Base-by-base conservation (phyloP, 2,797 vertebrate genomes). In the Melopsittacus undulatus region DNA sequence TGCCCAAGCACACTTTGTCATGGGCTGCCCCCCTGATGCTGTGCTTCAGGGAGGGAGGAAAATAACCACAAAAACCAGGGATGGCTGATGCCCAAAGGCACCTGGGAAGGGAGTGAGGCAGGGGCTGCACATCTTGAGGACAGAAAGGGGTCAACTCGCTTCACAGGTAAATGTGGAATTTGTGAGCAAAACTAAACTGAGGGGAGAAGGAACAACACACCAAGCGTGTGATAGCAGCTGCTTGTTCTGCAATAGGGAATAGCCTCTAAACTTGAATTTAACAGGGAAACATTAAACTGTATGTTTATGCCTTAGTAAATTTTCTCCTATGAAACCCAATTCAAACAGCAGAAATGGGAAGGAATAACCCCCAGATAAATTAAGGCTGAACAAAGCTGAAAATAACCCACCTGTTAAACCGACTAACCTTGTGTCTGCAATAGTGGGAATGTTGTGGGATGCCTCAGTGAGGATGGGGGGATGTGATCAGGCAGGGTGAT, bases 11-110 rank as follows among this genome's bases (percentile, higher is more conserved):
- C 13, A 9, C 11, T 23, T 43, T 67, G 40, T 29, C 7, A 5
- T 1, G 0, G n/a, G 73, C 59, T 87, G 51, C 18, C 29, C 18
- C 26, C n/a, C 20, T 1, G 1, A 38, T 49, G 38, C 26, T 1
- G 1, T 40, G 38, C 59, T 82, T 46, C 54, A 61, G 17, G 56
- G 45, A 36, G 9, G 48, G 48, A 80, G 51, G 36, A 34, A 66
- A 77, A 57, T 8, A 52, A 45, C 5, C 2, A 6, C 34, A 36
- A 57, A 83, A 59, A 0, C 0, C 2, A 11, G 22, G 30, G 16
- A 14, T 18, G 32, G 22, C 26, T 68, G 48, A 29, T 86, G n/a
- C 16, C 46, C 36, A 7, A 26, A 77, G 20, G 5, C 3, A 1
- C 9, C 6, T 36, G 46, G 51, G 43, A 72, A 69, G 13, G 51